These are phyloP conservation scores for Synanthedon tipuliformis DNA, from an alignment of 2,888 invertebrate species.

Conservation along the genomic window DNA sequence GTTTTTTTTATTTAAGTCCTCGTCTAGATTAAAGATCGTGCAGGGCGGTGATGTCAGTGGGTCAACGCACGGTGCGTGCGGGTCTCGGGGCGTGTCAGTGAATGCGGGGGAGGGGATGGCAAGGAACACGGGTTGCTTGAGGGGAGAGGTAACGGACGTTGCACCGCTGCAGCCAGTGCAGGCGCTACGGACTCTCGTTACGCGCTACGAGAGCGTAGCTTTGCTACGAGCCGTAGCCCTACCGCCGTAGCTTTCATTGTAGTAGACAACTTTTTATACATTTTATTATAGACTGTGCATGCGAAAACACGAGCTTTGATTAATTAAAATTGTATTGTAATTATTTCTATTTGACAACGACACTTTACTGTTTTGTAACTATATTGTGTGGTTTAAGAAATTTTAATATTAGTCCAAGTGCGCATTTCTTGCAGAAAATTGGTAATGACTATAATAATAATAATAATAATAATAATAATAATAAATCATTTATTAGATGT, in stretches of 20 bases:
- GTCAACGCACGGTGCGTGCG: constrained; percentile 67
- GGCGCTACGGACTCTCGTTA: constrained; percentile 37
- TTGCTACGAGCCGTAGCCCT: constrained; percentile 28
- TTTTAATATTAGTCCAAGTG: too few relatives aligned
- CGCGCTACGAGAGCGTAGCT: constrained; percentile 18
- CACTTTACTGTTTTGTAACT: too few relatives aligned
- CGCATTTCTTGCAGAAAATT: too few relatives aligned
- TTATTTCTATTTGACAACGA: neutral
- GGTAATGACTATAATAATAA: too few relatives aligned
- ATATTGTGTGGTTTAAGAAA: too few relatives aligned
- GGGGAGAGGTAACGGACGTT: constrained; percentile 30
- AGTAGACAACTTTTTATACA: neutral
- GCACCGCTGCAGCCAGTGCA: constrained; percentile 61
- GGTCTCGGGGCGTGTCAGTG: constrained; percentile 27
- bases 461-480: too few relatives aligned
- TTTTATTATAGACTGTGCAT: neutral
- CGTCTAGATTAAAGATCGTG: constrained; percentile 62
- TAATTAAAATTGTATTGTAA: neutral
- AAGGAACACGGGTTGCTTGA: constrained; percentile 10
- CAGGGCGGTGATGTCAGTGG: constrained; percentile 62
- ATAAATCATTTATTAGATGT: too few relatives aligned
- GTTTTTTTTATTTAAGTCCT: constrained; percentile 19
- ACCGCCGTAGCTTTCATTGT: neutral
- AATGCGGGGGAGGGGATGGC: constrained; percentile 10
- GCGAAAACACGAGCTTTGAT: neutral